Conservation (phyloP, 2,888 invertebrate species). For the Crematogaster levior region DNA sequence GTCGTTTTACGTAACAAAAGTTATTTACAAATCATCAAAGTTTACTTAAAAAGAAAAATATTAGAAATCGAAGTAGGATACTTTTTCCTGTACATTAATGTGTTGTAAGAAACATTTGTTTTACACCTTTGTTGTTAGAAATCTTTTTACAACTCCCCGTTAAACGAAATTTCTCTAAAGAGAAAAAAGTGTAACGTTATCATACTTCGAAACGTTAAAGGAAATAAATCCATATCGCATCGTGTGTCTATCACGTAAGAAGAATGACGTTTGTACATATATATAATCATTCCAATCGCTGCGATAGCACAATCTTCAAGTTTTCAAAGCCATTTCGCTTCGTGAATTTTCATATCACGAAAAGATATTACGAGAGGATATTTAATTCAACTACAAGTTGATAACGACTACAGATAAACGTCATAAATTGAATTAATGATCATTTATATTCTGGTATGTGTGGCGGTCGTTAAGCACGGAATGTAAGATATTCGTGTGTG, state of each 20-base stretch:
- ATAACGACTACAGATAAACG: slow-evolving; percentile 31
- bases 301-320: background rate
- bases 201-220: background rate
- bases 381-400: slow-evolving; percentile 27
- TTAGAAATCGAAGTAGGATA: background rate
- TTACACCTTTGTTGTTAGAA: background rate
- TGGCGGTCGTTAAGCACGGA: slow-evolving; percentile 17
- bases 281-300: background rate
- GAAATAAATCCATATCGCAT: background rate
- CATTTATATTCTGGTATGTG: slow-evolving; percentile 22
- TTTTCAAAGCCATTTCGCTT: background rate
- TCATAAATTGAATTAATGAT: slow-evolving; percentile 37
- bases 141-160: background rate
- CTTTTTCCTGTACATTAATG: background rate
- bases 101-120: background rate
- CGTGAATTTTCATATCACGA: background rate
- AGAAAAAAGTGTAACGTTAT: background rate
- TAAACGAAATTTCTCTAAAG: background rate
- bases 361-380: slow-evolving; percentile 1
- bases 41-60: background rate
- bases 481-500: slow-evolving; percentile 3
- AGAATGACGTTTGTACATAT: background rate
- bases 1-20: background rate
- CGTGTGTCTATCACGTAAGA: too few relatives aligned
- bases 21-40: background rate